These are phyloP conservation scores for Drosophila gunungcola DNA, from an alignment of 1,140 invertebrate genomes.

Conservation along the genomic window DNA sequence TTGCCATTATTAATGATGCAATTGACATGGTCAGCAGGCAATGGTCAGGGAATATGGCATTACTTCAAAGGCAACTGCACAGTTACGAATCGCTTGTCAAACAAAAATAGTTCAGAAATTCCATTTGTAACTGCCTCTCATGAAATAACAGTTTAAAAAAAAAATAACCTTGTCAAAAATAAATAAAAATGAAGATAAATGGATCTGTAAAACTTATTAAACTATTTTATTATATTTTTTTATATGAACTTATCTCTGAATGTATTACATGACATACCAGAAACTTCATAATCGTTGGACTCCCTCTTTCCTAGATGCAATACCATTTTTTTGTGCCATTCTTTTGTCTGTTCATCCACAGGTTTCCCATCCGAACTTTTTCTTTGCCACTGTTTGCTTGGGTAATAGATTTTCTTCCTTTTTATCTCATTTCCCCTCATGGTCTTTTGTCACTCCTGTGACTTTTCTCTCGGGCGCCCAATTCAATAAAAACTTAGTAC, in stretches of 20 bases:
- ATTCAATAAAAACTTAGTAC: conserved; percentile 53
- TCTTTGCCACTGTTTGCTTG: conserved; percentile 41
- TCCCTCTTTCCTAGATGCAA: background rate
- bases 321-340: background rate
- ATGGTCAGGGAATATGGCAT: conserved; percentile 33
- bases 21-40: conserved; percentile 34
- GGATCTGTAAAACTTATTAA: too few species aligned
- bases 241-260: background rate
- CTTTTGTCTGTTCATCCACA: conserved; percentile 8
- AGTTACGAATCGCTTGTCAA: conserved; percentile 26
- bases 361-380: conserved; percentile 24
- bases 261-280: background rate
- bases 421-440: background rate
- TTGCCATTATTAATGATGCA: conserved; percentile 51
- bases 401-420: conserved; percentile 38
- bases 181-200: background rate
- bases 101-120: conserved; percentile 5
- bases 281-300: background rate
- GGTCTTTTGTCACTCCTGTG: conserved; percentile 10
- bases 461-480: conserved; percentile 35
- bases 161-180: background rate
- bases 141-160: background rate
- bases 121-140: background rate
- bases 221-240: too few species aligned
- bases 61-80: conserved; percentile 24